A percentile compares a stretch with the other conserved stretches of the same genome.
Conservation (phyloP, 2,888 invertebrate species). For the Drosophila koepferae region DNA sequence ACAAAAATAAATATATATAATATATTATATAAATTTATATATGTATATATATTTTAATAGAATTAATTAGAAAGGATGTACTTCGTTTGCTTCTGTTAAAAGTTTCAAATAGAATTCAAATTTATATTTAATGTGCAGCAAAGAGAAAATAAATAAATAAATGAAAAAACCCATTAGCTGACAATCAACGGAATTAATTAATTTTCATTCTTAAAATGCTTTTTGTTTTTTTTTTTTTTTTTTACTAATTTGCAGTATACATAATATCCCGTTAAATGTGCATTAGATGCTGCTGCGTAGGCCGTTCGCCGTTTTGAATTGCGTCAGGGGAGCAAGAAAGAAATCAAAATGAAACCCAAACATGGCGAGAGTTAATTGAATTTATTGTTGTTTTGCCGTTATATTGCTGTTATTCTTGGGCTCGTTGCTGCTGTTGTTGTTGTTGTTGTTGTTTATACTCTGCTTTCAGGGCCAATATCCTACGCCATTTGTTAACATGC, state of each 20-base stretch:
- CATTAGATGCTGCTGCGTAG: constrained; percentile 37
- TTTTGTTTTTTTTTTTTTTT: not conserved
- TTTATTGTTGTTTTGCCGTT: constrained; percentile 65
- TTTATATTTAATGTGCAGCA: not conserved
- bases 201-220: constrained; percentile 24
- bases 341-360: constrained; percentile 58
- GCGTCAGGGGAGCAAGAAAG: constrained; percentile 1
- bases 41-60: not conserved
- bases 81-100: not conserved
- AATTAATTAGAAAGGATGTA: not conserved
- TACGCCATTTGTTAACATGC: constrained; percentile 40
- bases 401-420: constrained; percentile 18
- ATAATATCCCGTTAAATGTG: constrained; percentile 46
- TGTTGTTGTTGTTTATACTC: not conserved
- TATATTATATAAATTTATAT: too few species aligned
- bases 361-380: constrained; percentile 71
- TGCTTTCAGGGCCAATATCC: constrained; percentile 35
- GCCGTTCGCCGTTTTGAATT: constrained; percentile 35
- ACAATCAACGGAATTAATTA: constrained; percentile 52
- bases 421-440: constrained; percentile 7
- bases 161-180: constrained; percentile 1
- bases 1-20: too few species aligned
- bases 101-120: not conserved
- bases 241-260: constrained; percentile 34
- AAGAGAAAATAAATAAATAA: not conserved